Base-by-base conservation (phyloP, 2,888 invertebrate species). In the Pedicia rivosa region DNA sequence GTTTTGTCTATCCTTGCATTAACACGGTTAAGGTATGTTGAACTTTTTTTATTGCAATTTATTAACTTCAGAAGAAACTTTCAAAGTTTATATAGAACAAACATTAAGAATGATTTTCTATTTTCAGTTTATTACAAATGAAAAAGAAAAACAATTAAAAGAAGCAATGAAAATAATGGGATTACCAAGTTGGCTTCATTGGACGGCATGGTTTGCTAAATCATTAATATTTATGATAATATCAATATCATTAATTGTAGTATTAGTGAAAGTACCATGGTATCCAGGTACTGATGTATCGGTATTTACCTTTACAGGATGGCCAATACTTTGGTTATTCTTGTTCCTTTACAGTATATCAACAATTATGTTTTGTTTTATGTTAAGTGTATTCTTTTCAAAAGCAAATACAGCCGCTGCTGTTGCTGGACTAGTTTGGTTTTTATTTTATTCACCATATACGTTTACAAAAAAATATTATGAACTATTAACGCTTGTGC, bases 101-200 rank as follows among this genome's bases (percentile, higher is more conserved):
- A n/a, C n/a, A n/a, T n/a, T n/a, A n/a, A n/a, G n/a, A 5, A 25
- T 17, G 24, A 27, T 35, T 26, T 14, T 19, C 13, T 16, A 8
- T 19, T 25, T 37, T 9, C 20, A 54, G 52, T 52, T 51, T 31
- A 53, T 76, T 17, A 67, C 71, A 1, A 57, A 63, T 31, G 76
- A 76, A 49, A 76, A 75, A 50, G 74, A 77, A 47, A 62, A 63
- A 35, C 64, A 68, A 37, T 50, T 74, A 3, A 59, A 88, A 78
- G 90, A 90, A 67, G 75, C 84, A 1, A 81, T 90, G 83, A 87
- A 86, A 65, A 83, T 90, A 61, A 87, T 88, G 79, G 91, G 91
- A 2, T 61, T 91, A 19, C 70, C 74, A 22, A 77, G 77, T 37
- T 84, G 82, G 78, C 61, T 87, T 44, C 79, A 88, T 50, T 90